These are phyloP conservation scores for Lasioglossum lativentre DNA, from an alignment of 2,888 invertebrate species.

Conservation along the genomic window DNA sequence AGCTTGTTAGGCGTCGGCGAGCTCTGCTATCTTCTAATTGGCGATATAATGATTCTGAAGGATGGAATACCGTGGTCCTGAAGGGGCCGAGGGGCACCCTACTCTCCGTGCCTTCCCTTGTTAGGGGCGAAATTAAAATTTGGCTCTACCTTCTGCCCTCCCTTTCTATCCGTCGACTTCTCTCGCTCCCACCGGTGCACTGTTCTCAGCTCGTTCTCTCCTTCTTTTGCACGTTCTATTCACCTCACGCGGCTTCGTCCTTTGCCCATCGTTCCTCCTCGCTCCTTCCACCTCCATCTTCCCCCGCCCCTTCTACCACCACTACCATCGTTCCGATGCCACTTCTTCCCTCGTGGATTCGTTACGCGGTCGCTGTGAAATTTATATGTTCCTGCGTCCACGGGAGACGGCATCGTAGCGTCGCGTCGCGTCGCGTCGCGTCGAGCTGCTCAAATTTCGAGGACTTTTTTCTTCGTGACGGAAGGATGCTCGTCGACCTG, in stretches of 20 bases:
- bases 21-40: conserved; percentile 84
- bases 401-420: conserved; percentile 34
- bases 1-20: conserved; percentile 84
- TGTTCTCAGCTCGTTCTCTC: conserved; percentile 26
- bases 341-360: conserved; percentile 64
- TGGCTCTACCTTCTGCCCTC: conserved; percentile 67
- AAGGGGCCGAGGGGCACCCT: conserved; percentile 73
- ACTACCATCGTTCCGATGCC: conserved; percentile 10
- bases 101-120: conserved; percentile 74
- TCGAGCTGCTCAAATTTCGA: conserved; percentile 43
- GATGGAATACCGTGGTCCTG: conserved; percentile 82
- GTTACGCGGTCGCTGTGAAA: conserved; percentile 72
- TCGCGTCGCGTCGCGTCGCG: conserved; percentile 4
- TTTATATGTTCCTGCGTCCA: conserved; percentile 70
- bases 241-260: conserved; percentile 56
- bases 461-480: conserved; percentile 33
- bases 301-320: not conserved
- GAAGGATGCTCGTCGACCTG: conserved; percentile 20
- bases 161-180: conserved; percentile 24
- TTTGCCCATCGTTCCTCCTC: conserved; percentile 9
- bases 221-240: conserved; percentile 27
- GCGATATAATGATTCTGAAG: conserved; percentile 85
- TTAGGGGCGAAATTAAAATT: conserved; percentile 81
- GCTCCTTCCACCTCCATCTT: not conserved
- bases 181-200: conserved; percentile 24